Percentiles rank a stretch among this genome's conserved stretches.
These are phyloP conservation scores for Caradrina clavipalpis DNA, from an alignment of 2,888 invertebrate species.

Conservation along the genomic window DNA sequence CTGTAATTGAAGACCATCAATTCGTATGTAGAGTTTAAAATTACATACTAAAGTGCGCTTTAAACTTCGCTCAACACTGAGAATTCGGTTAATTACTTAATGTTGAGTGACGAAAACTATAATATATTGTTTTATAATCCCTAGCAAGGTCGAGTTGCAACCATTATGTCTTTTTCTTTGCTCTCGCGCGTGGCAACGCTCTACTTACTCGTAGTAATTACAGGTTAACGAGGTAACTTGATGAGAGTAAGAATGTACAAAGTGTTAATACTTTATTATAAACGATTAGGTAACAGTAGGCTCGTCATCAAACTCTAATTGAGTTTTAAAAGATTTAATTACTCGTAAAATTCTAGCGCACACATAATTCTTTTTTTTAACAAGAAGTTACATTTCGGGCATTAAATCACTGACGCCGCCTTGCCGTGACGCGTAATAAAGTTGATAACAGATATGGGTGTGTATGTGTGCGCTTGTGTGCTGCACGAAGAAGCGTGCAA, in stretches of 20 bases:
- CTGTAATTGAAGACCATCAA: conserved; percentile 5
- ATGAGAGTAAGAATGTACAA: conserved; percentile 64
- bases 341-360: conserved; percentile 26
- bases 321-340: conserved; percentile 25
- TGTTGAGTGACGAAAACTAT: conserved; percentile 58
- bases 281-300: conserved; percentile 50
- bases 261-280: conserved; percentile 65
- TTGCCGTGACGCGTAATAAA: conserved; percentile 20
- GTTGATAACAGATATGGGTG: conserved; percentile 18
- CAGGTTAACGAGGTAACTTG: conserved; percentile 67
- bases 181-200: conserved; percentile 74
- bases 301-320: conserved; percentile 13
- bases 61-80: conserved; percentile 21
- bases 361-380: conserved; percentile 8
- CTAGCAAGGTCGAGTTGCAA: conserved; percentile 70
- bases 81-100: conserved; percentile 52
- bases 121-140: conserved; percentile 69
- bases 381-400: conserved; percentile 28
- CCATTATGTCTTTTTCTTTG: conserved; percentile 73
- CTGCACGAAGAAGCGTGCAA: conserved; percentile 12
- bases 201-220: conserved; percentile 75
- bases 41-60: conserved; percentile 20
- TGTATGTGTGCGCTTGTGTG: background rate
- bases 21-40: conserved; percentile 18
- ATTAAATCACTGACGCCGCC: conserved; percentile 26